phyloP scores from a whole-genome alignment of 1,140 invertebrate genomes.

The Lycorma delicatula region DNA sequence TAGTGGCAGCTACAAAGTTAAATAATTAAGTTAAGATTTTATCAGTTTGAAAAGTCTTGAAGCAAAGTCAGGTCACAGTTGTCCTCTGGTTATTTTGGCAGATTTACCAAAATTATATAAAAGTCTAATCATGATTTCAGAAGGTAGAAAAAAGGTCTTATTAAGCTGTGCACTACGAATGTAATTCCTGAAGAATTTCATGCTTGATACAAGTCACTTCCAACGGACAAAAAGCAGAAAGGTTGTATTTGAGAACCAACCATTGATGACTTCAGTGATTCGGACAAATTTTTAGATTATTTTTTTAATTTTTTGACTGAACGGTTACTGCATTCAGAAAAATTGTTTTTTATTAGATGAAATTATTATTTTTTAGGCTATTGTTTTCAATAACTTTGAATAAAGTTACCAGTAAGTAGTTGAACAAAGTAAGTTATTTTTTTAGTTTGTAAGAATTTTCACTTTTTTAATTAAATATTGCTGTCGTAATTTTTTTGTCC shows the following conservation, averaged over 20 bases:
- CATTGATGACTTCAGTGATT: not conserved
- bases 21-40: slow-evolving; percentile 12
- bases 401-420: no score
- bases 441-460: no score
- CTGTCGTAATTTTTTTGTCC: no score
- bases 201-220: slow-evolving; percentile 9
- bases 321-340: no score
- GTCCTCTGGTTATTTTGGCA: not conserved
- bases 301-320: no score
- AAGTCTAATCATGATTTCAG: not conserved
- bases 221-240: slow-evolving; percentile 2
- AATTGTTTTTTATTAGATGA: not conserved
- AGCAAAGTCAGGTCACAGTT: not conserved
- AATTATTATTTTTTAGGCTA: not conserved
- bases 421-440: no score
- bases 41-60: not conserved
- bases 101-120: slow-evolving; percentile 4
- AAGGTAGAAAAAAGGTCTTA: slow-evolving; percentile 4
- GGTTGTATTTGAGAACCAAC: slow-evolving; percentile 1
- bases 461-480: no score
- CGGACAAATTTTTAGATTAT: not conserved
- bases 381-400: not conserved
- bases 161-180: slow-evolving; percentile 1
- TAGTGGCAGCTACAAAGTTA: not conserved
- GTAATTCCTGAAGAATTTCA: slow-evolving; percentile 5